Percentiles rank a stretch among this genome's conserved stretches.
phyloP scores from a whole-genome alignment of 1,140 invertebrate genomes.

The Sinonovacula constricta region DNA sequence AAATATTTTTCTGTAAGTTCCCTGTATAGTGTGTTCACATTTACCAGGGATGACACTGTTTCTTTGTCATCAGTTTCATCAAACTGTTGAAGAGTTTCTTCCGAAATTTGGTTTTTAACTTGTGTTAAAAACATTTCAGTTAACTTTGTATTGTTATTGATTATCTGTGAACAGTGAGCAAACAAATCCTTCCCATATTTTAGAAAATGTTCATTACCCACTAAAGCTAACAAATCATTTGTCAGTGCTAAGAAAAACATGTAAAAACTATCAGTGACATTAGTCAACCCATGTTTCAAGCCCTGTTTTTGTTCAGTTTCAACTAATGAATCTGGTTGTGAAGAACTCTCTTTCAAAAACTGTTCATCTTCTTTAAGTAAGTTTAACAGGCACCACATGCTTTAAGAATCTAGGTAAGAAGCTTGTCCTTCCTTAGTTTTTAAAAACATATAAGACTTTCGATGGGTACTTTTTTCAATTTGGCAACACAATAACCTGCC shows the following conservation, averaged over 20 bases:
- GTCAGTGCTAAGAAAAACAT: not conserved
- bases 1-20: conserved; percentile 1
- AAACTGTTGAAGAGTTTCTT: not conserved
- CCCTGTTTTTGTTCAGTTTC: conserved; percentile 10
- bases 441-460: conserved; percentile 3
- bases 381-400: not conserved
- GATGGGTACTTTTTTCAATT: not conserved
- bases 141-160: not conserved
- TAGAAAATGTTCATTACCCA: not conserved
- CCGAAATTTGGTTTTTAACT: not conserved
- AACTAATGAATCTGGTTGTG: not conserved
- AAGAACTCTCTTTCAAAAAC: not conserved
- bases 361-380: not conserved
- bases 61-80: not conserved
- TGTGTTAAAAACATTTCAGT: not conserved
- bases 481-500: conserved; percentile 5
- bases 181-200: not conserved
- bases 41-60: not conserved
- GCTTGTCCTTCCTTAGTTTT: not conserved
- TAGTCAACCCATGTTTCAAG: not conserved
- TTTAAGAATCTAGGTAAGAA: not conserved
- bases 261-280: not conserved
- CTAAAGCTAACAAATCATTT: not conserved
- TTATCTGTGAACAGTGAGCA: not conserved
- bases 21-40: not conserved